These are phyloP conservation scores for Ennomos quercinarius DNA, from an alignment of 2,888 invertebrate species.

Conservation along the genomic window DNA sequence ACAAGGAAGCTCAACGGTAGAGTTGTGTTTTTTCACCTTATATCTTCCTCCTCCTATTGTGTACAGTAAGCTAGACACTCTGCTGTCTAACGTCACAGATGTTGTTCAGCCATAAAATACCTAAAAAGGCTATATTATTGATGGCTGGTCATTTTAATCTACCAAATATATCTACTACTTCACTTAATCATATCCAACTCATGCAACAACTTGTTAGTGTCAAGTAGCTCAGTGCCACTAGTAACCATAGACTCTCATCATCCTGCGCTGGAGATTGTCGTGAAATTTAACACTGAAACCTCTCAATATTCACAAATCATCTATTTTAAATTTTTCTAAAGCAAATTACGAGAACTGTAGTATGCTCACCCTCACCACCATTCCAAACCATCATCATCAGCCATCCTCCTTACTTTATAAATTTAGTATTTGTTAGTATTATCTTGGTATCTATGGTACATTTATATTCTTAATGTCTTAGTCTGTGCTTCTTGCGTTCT, in stretches of 20 bases:
- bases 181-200: neutral
- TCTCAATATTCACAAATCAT: no score
- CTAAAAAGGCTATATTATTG: neutral
- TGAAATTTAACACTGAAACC: neutral
- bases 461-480: no score
- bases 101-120: conserved; percentile 1
- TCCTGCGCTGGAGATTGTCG: neutral
- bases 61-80: neutral
- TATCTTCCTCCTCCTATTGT: conserved; percentile 1
- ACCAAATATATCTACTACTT: neutral
- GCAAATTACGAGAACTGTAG: no score
- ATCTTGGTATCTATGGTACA: no score
- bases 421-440: no score
- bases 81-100: neutral
- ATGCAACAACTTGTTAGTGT: neutral
- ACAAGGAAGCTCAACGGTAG: neutral
- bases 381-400: no score
- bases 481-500: no score
- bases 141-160: conserved; percentile 1
- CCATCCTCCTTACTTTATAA: no score
- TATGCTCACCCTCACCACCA: no score
- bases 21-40: neutral
- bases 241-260: neutral
- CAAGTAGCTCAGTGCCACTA: neutral
- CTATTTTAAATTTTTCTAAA: conserved; percentile 1